phyloP scores from a whole-genome alignment of 1,140 invertebrate species.

The Ladona fulva region DNA sequence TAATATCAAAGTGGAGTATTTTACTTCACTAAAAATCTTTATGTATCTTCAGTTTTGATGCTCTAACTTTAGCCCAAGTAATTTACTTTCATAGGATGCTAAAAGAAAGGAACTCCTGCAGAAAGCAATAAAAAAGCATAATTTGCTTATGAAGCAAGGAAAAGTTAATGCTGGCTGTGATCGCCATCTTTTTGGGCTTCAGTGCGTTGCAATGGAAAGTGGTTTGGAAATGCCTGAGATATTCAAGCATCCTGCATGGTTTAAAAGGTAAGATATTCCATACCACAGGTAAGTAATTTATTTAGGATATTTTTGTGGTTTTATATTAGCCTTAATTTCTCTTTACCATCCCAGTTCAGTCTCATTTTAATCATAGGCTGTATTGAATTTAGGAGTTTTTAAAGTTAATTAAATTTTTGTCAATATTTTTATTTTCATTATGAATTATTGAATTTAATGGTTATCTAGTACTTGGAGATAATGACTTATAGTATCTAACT shows the following conservation, averaged over 20 bases:
- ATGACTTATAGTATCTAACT: no score
- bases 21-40: background rate
- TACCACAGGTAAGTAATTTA: no score
- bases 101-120: conserved; percentile 29
- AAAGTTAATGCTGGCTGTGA: conserved; percentile 53
- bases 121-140: conserved; percentile 35
- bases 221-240: conserved; percentile 42
- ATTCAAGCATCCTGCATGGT: conserved; percentile 44
- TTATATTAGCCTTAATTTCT: no score
- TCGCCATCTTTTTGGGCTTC: conserved; percentile 60
- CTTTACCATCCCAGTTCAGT: no score
- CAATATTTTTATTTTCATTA: no score
- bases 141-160: conserved; percentile 36
- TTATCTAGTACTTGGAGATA: no score
- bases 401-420: no score
- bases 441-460: no score
- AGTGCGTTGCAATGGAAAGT: conserved; percentile 49
- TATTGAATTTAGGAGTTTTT: no score
- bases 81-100: conserved; percentile 25
- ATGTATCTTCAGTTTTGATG: conserved; percentile 19
- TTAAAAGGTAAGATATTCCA: conserved; percentile 37
- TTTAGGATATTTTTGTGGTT: no score
- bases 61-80: background rate
- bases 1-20: background rate
- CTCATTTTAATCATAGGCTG: no score